phyloP scores from a whole-genome alignment of 1,140 invertebrate species.

The Leptinotarsa lineolata region DNA sequence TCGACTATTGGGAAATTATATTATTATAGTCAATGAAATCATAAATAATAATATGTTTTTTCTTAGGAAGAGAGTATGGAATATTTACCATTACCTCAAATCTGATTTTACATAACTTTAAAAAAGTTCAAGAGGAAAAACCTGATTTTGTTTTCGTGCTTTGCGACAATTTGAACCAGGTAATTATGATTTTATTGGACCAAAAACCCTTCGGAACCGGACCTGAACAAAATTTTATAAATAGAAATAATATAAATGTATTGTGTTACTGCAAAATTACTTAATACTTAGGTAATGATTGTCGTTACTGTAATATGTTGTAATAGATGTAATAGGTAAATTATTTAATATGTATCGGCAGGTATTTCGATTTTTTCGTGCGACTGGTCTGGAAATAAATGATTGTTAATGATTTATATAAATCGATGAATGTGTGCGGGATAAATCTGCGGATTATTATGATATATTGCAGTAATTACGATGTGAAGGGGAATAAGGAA shows the following conservation, averaged over 20 bases:
- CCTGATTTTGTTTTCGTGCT: no score
- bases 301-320: conserved; percentile 14
- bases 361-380: not conserved
- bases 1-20: no score
- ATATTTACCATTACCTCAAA: no score
- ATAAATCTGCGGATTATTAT: conserved; percentile 3
- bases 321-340: not conserved
- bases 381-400: not conserved
- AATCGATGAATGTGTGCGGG: conserved; percentile 2
- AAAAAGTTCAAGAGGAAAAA: no score
- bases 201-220: not conserved
- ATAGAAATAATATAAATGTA: conserved; percentile 12
- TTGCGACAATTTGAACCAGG: no score
- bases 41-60: no score
- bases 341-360: conserved; percentile 6
- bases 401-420: conserved; percentile 7
- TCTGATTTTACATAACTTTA: no score
- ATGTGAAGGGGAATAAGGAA: not conserved
- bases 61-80: no score
- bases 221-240: not conserved
- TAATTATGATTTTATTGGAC: no score
- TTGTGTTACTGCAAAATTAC: conserved; percentile 21
- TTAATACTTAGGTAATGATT: conserved; percentile 21
- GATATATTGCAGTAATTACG: not conserved
- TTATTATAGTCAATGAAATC: no score